Evolutionary conservation across 2,113 vertebrate species (phyloP), one percentile per base, ranked within the genome.

Genomic region (Oceanodroma tethys): DNA sequence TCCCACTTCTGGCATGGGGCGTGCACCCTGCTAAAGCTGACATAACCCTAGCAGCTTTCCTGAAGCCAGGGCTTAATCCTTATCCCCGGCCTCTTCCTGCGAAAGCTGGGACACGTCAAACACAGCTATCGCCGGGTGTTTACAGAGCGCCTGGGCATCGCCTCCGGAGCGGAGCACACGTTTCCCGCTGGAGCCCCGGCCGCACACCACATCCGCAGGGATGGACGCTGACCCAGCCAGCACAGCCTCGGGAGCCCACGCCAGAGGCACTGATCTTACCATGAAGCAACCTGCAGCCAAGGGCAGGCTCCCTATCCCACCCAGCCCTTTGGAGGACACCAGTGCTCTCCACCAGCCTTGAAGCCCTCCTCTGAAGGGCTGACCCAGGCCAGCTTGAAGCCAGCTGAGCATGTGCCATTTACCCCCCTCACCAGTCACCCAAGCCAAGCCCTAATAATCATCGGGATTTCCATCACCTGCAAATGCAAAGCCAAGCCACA

Each of bases 131-230:
- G 3, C 23, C 0, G 29, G 40, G 26, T 67, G 63, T 59, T 86
- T 38, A 45, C 30, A 20, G 50, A 75, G 87, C 2, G 0, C 27
- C 53, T 2, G 36, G 47, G 20, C 60, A 58, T 40, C 18, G 2
- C 73, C 73, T 56, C 29, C 0, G 1, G 48, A 74, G 21, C 23
- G 0, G 4, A 67, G 59, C 42, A 26, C 10, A 1, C 2, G 2
- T 22, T 62, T 30, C 32, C 42, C 4, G 3, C 52, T n/a, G 34
- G 25, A 68, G 62, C 26, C 6, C 40, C 1, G 4, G 47, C 43
- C 7, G 1, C 48, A 16, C 1, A 5, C 55, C 42, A 48, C 7
- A 2, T 47, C 81, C 2, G 0, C 12, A 11, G 53, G 53, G 83
- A 73, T 1, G 2, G 52, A 42, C 27, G 47, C 55, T 20, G 67